Evolutionary conservation across 2,797 vertebrate species (phyloP).

Genomic region (Enteromius mattozi): DNA sequence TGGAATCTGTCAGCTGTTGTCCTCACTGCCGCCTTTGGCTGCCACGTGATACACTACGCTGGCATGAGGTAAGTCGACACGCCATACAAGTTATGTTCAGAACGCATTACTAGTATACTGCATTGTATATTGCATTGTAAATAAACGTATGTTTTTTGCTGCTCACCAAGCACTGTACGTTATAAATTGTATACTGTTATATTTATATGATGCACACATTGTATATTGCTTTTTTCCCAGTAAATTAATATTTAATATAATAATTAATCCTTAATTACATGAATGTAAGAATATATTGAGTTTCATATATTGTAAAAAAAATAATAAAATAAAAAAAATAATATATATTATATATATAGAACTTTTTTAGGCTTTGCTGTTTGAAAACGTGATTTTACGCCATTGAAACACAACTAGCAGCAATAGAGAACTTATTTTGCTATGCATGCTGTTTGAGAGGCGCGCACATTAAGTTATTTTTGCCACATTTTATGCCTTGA

Average conservation of each 20-base stretch:
- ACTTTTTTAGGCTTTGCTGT: no score
- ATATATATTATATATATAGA: no score
- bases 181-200: neutral
- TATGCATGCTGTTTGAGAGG: neutral
- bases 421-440: neutral
- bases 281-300: neutral
- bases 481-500: neutral
- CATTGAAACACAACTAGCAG: neutral
- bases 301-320: neutral
- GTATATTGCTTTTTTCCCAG: neutral
- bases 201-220: neutral
- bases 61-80: slow-evolving; percentile 75
- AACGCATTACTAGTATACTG: neutral
- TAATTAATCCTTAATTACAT: neutral
- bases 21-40: slow-evolving; percentile 79
- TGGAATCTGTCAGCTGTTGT: slow-evolving; percentile 73
- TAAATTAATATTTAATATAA: neutral
- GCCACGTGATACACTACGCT: slow-evolving; percentile 74
- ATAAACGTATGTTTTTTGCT: neutral
- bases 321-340: no score
- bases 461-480: neutral
- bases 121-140: slow-evolving; percentile 62
- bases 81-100: neutral
- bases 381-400: neutral
- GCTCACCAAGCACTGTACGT: neutral